These are phyloP conservation scores for Callaeas wilsoni DNA, from an alignment of 2,113 vertebrate genomes.

Conservation along the genomic window DNA sequence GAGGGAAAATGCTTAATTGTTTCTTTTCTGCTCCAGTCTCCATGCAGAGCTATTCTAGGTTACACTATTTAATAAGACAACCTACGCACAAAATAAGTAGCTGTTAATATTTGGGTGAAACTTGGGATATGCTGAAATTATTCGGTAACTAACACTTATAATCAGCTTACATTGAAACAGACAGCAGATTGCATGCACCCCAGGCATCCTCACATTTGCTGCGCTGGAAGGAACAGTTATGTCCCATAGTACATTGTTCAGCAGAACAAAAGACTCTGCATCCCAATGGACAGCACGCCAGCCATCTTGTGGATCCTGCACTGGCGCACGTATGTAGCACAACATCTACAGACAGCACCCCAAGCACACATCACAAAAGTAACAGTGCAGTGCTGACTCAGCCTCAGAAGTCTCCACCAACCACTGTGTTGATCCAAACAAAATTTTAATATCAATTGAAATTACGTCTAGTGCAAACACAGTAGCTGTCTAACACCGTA, in stretches of 20 bases:
- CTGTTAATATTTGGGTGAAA: slow-evolving; percentile 15
- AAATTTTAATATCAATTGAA: neutral
- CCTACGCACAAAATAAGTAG: neutral
- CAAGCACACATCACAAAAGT: neutral
- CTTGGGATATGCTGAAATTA: neutral
- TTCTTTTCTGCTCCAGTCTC: slow-evolving; percentile 15
- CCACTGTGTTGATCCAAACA: neutral
- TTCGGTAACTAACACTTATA: neutral
- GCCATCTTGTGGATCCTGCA: neutral
- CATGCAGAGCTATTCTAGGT: slow-evolving; percentile 12
- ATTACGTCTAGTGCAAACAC: neutral
- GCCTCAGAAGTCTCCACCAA: neutral
- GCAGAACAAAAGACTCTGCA: neutral
- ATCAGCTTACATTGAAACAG: neutral
- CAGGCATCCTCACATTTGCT: neutral
- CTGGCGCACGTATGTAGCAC: rapidly evolving
- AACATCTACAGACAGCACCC: neutral
- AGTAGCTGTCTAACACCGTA: neutral
- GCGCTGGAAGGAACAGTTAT: neutral
- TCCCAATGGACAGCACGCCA: neutral
- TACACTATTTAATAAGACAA: neutral
- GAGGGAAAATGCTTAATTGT: neutral
- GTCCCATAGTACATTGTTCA: neutral
- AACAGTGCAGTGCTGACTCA: neutral
- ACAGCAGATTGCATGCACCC: neutral